A percentile compares a stretch with the other conserved stretches of the same genome.
phyloP scores from a whole-genome alignment of 2,888 invertebrate genomes.

The Cetonia aurata region DNA sequence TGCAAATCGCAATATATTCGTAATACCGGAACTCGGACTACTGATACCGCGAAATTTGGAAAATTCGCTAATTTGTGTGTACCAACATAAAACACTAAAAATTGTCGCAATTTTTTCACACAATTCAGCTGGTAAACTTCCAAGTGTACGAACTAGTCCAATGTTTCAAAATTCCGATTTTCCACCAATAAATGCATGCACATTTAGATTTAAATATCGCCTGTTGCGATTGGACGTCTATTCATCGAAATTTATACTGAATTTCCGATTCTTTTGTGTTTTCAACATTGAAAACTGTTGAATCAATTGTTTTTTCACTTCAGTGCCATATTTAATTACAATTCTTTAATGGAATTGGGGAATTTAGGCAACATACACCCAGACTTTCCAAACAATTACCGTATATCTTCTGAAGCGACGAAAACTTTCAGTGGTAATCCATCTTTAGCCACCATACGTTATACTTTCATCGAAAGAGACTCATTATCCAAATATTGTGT shows the following conservation, averaged over 20 bases:
- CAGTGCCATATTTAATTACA: constrained; percentile 1
- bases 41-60: too few species aligned
- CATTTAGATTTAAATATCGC: constrained; percentile 11
- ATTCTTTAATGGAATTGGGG: background rate
- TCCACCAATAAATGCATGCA: constrained; percentile 8
- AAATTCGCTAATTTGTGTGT: too few species aligned
- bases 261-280: background rate
- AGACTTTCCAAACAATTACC: constrained; percentile 1
- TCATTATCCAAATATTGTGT: constrained; percentile 5
- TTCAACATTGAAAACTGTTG: too few species aligned
- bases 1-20: too few species aligned
- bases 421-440: constrained; percentile 7
- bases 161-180: constrained; percentile 6
- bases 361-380: constrained; percentile 4
- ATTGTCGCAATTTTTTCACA: background rate
- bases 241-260: constrained; percentile 3
- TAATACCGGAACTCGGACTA: too few species aligned
- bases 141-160: background rate
- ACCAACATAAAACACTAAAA: too few species aligned
- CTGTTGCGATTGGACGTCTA: background rate
- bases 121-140: constrained; percentile 16
- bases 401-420: constrained; percentile 10
- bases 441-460: constrained; percentile 5
- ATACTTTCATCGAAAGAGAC: background rate
- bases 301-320: background rate